Base-by-base conservation (phyloP, 2,888 invertebrate genomes). In the Pterostichus niger region DNA sequence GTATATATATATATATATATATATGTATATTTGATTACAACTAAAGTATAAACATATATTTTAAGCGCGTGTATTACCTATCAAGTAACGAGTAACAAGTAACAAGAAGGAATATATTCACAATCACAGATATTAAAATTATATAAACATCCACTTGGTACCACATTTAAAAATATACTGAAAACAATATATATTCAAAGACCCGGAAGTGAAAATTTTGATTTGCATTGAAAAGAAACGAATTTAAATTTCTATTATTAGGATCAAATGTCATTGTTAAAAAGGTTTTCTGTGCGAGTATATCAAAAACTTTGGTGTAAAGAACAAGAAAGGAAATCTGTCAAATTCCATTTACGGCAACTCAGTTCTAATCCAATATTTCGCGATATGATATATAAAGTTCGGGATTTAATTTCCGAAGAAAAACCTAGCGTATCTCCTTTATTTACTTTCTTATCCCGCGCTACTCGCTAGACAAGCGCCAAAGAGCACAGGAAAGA, bases 351-450 rank as follows among this genome's bases (percentile, higher is more conserved):
- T 71, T 71, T 71, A 71, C 15, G 40, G 15, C 33, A 44, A 71
- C 44, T 15, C 15, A 44, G 44, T 71, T 76, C 33, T 76, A 56
- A 76, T 52, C 76, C 76, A 76, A 76, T 76, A 76, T 78, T 78
- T 44, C 33, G 59, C 78, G 61, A 78, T 78, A 56, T 54, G 76
- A 77, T 77, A 77, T 77, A 77, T 77, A 77, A 77, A 77, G 54
- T 77, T 77, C 33, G 33, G 76, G 40, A 78, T 78, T 78, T 78
- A 78, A 78, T 78, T 78, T 78, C 78, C 78, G 35, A 61, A 35
- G 61, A 61, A 78, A 78, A 61, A 75, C 31, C 52, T 75, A 78
- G 59, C 61, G 77, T 59, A 78, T 78, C 78, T 78, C 24, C 17
- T 40, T 78, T 78, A 78, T 78, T 78, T 78, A 59, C 59, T 78